Conservation (phyloP, 2,113 vertebrate species). For the Menura novaehollandiae region DNA sequence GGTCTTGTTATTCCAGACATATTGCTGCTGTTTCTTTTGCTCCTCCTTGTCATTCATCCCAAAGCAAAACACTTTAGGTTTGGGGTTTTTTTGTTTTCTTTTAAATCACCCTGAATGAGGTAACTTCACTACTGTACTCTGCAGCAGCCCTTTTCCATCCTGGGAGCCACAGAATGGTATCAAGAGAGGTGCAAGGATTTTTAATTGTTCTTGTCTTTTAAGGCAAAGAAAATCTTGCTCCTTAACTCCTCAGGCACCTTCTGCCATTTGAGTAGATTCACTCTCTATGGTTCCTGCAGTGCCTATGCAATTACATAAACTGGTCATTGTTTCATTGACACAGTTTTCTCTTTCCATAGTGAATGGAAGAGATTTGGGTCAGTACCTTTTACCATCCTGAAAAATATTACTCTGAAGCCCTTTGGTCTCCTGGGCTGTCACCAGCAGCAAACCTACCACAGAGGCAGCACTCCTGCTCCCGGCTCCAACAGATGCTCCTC, state of each 20-base stretch:
- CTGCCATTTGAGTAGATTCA: not conserved
- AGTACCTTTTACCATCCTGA: not conserved
- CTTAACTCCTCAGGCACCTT: not conserved
- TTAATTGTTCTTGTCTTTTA: not conserved
- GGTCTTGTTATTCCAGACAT: not conserved
- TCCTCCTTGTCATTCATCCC: not conserved
- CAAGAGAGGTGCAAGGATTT: not conserved
- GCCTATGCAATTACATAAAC: not conserved
- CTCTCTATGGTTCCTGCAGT: not conserved
- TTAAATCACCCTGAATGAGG: not conserved
- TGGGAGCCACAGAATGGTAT: not conserved
- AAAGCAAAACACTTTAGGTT: not conserved
- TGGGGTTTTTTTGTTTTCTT: not conserved
- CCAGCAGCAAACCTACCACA: not conserved
- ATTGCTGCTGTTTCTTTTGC: not conserved
- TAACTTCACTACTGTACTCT: not conserved
- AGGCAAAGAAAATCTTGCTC: not conserved
- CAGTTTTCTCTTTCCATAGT: not conserved
- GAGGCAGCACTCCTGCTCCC: not conserved
- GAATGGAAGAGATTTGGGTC: not conserved
- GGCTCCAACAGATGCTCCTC: not conserved
- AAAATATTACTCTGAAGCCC: not conserved
- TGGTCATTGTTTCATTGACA: not conserved
- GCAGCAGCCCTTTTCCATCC: not conserved
- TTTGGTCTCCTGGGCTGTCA: not conserved